Evolutionary conservation across 2,797 vertebrate genomes (phyloP), one percentile per base, ranked within the genome.

Genomic region (Danio tinwini): DNA sequence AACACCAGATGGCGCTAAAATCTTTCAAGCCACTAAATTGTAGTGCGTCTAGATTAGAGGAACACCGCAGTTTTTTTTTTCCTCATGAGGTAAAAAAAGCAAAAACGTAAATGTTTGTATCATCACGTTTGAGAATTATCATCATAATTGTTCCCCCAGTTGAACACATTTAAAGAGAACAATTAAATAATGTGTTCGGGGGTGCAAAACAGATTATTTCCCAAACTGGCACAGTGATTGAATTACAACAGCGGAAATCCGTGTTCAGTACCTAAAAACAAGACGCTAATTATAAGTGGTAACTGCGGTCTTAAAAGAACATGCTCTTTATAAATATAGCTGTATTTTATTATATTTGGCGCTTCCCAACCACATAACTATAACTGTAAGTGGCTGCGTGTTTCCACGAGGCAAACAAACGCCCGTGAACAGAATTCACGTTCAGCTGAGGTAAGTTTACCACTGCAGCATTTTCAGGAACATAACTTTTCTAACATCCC

Each of bases 1-100:
- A 6, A 59, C 84, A 71, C 78, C 55, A 85, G 84, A 78, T 83
- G 64, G 56, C 69, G 62, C 50, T 75, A 63, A 76, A 68, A 21
- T 44, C 42, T 19, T 29, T 29, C 29, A 29, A 1, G 29, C 29
- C 29, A 29, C 29, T 29, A 29, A 29, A 29, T 29, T 29, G 29
- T 29, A 29, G 29, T 29, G 1, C 29, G 29, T 29, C 29, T 29
- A 3, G 29, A 29, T 29, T 1, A 29, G 1, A 29, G 29, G 29
- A 29, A 29, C 29, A 3, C 29, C 29, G 29, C 29, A 29, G 29
- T 29, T 29, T 29, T 29, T 29, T n/a, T 29, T n/a, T 29, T 3
- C n/a, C n/a, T n/a, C 29, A 29, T 29, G 29, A 29, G 3, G 29
- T 29, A 29, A 29, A 29, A 29, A 29, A 29, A 29, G 29, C 29